Conservation (phyloP, 2,888 invertebrate genomes). For the Mayetiola destructor region DNA sequence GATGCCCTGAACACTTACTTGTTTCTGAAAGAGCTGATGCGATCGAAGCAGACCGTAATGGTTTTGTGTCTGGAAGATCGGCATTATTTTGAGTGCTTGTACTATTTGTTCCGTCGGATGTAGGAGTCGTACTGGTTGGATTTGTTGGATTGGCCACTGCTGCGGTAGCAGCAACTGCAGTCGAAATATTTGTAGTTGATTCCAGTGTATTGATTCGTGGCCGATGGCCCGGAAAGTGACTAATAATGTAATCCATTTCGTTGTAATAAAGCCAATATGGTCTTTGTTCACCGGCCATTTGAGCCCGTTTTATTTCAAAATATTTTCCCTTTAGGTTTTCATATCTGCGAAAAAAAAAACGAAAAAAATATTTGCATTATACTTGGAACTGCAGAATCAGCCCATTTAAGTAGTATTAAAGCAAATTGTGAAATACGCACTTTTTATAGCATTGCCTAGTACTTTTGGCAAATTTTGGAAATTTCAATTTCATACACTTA, state of each 20-base stretch:
- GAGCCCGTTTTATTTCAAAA: conserved; percentile 6
- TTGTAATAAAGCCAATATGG: conserved; percentile 10
- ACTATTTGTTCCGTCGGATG: conserved; percentile 2
- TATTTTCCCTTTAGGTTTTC: conserved; percentile 4
- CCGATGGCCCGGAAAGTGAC: conserved; percentile 1
- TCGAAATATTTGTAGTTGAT: neutral
- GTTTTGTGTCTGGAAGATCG: neutral
- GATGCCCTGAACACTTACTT: neutral
- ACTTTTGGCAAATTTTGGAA: conserved; percentile 2
- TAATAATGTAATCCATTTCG: conserved; percentile 8
- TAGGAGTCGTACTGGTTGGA: no score
- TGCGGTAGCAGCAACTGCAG: neutral
- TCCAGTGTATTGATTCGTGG: neutral
- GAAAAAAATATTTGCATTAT: neutral
- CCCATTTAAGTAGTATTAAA: neutral
- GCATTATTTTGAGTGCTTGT: neutral
- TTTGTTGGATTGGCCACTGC: no score
- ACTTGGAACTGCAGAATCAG: neutral
- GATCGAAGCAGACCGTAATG: neutral
- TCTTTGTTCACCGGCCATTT: conserved; percentile 4
- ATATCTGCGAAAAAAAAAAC: neutral
- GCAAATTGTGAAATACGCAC: neutral
- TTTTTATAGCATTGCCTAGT: conserved; percentile 5
- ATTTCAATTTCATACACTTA: conserved; percentile 5
- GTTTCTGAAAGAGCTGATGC: neutral